phyloP scores from a whole-genome alignment of 2,113 vertebrate species.

The Nematolebias whitei region DNA sequence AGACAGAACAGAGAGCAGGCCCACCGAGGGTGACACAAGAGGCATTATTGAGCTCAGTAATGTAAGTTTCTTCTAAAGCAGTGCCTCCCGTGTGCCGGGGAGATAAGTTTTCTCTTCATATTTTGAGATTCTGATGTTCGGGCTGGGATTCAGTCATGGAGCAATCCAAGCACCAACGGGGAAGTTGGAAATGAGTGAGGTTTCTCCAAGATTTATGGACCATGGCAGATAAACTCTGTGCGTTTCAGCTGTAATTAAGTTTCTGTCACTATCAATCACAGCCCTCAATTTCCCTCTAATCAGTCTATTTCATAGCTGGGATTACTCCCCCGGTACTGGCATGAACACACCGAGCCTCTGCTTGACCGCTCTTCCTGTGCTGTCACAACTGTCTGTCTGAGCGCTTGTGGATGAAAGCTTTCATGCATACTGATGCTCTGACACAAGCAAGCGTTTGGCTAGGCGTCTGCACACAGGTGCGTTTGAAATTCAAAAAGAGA shows the following conservation, averaged over 20 bases:
- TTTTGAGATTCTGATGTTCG: constrained; percentile 36
- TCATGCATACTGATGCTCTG: background rate
- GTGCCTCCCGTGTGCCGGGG: constrained; percentile 23
- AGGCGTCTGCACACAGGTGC: background rate
- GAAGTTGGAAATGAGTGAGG: constrained; percentile 17
- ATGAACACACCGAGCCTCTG: constrained; percentile 38
- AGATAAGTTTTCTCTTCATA: constrained; percentile 30
- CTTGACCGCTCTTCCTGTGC: constrained; percentile 4
- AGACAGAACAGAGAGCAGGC: background rate
- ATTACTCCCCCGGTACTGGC: constrained; percentile 25
- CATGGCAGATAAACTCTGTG: constrained; percentile 48
- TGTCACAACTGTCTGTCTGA: background rate
- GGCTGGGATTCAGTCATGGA: background rate
- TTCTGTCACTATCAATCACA: constrained; percentile 64
- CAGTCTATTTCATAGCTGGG: constrained; percentile 49
- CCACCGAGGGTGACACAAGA: constrained; percentile 11
- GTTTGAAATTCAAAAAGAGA: background rate
- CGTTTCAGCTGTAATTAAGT: constrained; percentile 62
- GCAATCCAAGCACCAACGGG: constrained; percentile 12
- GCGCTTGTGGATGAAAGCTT: constrained; percentile 10
- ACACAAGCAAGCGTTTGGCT: background rate
- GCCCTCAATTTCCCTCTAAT: constrained; percentile 27
- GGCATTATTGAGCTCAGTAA: constrained; percentile 33
- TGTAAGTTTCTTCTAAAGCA: constrained; percentile 13
- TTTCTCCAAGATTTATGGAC: constrained; percentile 55